Conservation (phyloP, 1,140 invertebrate genomes). For the Archivesica marissinica region DNA sequence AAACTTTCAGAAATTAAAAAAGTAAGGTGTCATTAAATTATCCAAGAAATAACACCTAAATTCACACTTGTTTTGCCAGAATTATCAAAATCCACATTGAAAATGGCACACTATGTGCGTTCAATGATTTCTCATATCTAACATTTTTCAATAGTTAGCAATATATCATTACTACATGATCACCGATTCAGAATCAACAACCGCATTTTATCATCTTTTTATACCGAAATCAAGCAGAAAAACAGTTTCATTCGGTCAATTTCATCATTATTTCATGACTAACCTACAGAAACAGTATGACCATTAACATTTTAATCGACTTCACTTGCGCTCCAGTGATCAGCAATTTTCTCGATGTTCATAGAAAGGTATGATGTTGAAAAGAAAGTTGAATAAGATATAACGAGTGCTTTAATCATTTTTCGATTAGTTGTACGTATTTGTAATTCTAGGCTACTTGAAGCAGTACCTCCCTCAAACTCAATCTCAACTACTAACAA, state of each 20-base stretch:
- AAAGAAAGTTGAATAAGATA: conserved; percentile 2
- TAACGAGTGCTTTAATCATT: neutral
- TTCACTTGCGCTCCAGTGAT: neutral
- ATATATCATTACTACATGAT: neutral
- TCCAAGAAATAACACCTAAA: no score
- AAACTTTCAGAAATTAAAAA: no score
- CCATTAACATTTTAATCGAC: neutral
- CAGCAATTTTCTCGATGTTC: neutral
- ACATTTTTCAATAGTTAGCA: conserved; percentile 5
- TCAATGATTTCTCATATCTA: neutral
- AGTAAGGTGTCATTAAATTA: no score
- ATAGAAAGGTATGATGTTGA: neutral
- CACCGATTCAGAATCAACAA: neutral
- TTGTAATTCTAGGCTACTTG: neutral
- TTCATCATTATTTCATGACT: neutral
- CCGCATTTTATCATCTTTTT: neutral
- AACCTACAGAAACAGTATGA: neutral
- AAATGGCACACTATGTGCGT: no score
- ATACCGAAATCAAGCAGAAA: neutral
- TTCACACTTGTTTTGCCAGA: no score
- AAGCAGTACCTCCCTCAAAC: neutral
- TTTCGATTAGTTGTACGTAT: neutral
- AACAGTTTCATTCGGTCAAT: conserved; percentile 9
- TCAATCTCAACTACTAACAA: neutral
- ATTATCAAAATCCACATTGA: no score